phyloP scores from a whole-genome alignment of 2,113 vertebrate species.

The Cavia aperea region DNA sequence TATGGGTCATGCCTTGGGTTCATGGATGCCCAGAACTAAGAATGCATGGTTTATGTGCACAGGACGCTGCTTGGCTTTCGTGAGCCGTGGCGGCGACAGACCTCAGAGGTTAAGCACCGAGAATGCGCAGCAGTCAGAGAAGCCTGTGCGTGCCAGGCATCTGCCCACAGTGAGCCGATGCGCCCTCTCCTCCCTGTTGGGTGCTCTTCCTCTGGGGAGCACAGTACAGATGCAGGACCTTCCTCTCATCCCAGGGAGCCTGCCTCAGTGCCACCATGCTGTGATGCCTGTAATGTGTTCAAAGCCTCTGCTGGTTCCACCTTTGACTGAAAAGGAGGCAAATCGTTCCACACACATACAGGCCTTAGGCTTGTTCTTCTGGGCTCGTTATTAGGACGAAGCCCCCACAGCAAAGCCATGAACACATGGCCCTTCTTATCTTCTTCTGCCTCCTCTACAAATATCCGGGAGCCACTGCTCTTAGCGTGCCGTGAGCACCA shows the following conservation, averaged over 20 bases:
- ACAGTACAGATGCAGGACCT: not conserved
- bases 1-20: not conserved
- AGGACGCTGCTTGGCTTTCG: not conserved
- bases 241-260: not conserved
- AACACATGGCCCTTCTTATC: not conserved
- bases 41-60: not conserved
- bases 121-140: accelerated
- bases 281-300: not conserved
- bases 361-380: not conserved
- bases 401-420: too few species aligned
- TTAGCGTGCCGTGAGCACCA: accelerated
- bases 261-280: too few species aligned
- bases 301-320: not conserved
- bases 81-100: not conserved
- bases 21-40: not conserved
- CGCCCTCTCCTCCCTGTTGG: accelerated
- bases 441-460: not conserved
- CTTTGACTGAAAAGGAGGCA: not conserved
- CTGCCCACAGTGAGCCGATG: not conserved
- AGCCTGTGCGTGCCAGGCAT: not conserved
- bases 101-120: not conserved
- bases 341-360: accelerated
- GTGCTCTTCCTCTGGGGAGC: not conserved
- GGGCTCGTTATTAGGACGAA: not conserved
- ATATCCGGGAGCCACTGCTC: too few species aligned